Conservation (phyloP, 2,113 vertebrate genomes). For the Oenanthe melanoleuca region DNA sequence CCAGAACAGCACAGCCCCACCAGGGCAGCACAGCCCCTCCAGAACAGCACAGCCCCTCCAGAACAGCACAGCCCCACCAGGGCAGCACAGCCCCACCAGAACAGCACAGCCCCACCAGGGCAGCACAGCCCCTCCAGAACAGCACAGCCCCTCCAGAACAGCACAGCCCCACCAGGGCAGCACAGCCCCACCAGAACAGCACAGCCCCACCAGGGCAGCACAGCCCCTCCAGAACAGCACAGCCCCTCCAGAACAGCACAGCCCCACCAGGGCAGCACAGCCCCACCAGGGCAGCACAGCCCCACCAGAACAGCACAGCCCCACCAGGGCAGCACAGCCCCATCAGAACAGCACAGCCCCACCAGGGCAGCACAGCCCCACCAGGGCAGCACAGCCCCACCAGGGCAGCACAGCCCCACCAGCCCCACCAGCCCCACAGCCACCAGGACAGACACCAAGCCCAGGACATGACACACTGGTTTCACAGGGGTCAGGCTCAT, state of each 20-base stretch:
- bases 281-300: not conserved
- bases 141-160: not conserved
- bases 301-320: no score
- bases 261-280: not conserved
- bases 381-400: not conserved
- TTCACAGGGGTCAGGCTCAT: not conserved
- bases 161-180: not conserved
- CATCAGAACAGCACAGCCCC: not conserved
- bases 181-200: not conserved
- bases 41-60: no score
- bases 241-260: not conserved
- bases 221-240: not conserved
- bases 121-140: not conserved
- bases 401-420: no score
- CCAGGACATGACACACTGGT: accelerated
- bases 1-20: not conserved
- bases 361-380: no score
- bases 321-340: no score
- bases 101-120: not conserved
- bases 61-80: no score
- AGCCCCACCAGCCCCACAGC: not conserved
- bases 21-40: no score
- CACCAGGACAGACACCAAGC: constrained; percentile 1
- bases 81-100: not conserved
- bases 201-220: not conserved